phyloP scores from a whole-genome alignment of 2,888 invertebrate genomes.

The Diarsia rubi region DNA sequence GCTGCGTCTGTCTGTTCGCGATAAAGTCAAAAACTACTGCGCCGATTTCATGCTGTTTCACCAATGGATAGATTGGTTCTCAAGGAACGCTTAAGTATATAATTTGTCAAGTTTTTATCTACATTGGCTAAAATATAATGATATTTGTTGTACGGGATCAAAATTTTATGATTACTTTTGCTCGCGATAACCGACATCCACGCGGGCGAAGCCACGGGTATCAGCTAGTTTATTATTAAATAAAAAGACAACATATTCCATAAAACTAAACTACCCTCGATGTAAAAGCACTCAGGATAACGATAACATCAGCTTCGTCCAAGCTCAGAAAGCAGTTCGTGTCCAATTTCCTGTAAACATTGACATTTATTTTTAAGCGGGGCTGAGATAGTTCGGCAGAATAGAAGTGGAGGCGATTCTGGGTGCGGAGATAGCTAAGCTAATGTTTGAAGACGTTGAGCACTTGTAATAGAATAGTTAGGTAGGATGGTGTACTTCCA shows the following conservation, averaged over 20 bases:
- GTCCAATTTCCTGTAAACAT: constrained; percentile 60
- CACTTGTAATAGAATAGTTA: constrained; percentile 5
- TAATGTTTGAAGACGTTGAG: constrained; percentile 41
- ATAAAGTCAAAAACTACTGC: too few species aligned
- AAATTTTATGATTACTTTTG: too few species aligned
- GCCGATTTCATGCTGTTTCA: too few species aligned
- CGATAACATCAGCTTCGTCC: constrained; percentile 31
- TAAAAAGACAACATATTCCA: constrained; percentile 17
- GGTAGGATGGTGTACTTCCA: not conserved
- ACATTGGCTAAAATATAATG: too few species aligned
- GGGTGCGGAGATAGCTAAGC: constrained; percentile 43
- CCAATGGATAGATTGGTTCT: too few species aligned
- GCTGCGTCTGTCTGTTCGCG: too few species aligned
- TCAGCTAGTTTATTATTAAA: constrained; percentile 34
- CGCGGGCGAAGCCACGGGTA: too few species aligned
- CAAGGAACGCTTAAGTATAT: too few species aligned
- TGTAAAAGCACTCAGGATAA: constrained; percentile 48
- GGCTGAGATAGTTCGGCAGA: constrained; percentile 29
- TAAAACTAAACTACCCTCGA: constrained; percentile 30
- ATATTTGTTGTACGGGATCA: too few species aligned
- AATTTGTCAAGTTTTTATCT: too few species aligned
- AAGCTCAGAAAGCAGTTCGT: constrained; percentile 50
- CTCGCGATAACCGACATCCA: too few species aligned
- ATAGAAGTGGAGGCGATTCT: constrained; percentile 34
- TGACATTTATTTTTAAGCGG: constrained; percentile 59